A percentile compares a stretch with the other conserved stretches of the same genome.
Conservation (phyloP, 2,888 invertebrate species). For the Ischnura elegans region DNA sequence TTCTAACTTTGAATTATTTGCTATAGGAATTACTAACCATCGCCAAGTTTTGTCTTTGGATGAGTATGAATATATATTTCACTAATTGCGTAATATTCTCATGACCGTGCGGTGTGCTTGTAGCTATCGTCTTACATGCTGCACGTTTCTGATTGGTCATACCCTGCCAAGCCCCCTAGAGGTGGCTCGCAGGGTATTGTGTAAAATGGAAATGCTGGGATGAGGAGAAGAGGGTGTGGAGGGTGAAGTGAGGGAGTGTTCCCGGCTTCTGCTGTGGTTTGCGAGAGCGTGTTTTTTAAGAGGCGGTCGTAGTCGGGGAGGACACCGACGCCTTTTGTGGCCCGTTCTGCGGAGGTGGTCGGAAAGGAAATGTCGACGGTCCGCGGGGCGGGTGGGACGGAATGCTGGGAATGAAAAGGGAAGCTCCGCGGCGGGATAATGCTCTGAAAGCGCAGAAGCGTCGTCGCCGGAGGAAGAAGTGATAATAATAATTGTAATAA, state of each 20-base stretch:
- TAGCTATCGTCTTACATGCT: no score
- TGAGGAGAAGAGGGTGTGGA: background rate
- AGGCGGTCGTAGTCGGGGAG: conserved; percentile 1
- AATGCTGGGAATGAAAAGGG: background rate
- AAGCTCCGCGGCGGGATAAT: background rate
- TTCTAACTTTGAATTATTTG: no score
- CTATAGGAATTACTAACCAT: no score
- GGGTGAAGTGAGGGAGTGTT: background rate
- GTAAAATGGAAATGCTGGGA: no score
- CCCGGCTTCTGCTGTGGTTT: background rate
- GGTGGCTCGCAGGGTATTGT: no score
- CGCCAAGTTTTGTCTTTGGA: no score
- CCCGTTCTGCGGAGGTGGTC: conserved; percentile 54
- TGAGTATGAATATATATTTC: no score
- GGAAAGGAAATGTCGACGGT: conserved; percentile 38
- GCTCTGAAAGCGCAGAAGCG: background rate
- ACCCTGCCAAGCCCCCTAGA: no score
- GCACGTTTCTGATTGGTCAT: no score
- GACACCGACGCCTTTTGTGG: conserved; percentile 34
- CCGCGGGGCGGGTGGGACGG: background rate
- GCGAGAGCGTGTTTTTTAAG: conserved; percentile 1
- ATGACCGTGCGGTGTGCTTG: no score
- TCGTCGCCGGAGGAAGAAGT: conserved; percentile 47
- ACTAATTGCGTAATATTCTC: no score
- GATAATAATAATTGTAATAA: conserved; percentile 63